phyloP scores from a whole-genome alignment of 2,797 vertebrate genomes.

The Botia almorhae region DNA sequence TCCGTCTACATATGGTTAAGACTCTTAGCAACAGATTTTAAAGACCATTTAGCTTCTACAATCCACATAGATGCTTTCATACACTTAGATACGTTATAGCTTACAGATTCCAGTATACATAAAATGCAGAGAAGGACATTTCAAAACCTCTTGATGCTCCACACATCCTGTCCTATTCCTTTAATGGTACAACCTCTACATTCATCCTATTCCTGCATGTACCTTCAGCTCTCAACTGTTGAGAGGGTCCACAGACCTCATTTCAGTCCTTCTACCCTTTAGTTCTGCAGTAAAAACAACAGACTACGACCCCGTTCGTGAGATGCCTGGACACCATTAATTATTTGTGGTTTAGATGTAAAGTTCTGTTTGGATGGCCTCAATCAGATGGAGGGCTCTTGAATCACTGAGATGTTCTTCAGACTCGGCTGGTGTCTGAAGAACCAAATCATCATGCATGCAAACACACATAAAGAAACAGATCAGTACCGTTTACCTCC shows the following conservation, averaged over 20 bases:
- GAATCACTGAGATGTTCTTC: constrained; percentile 62
- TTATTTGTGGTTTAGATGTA: constrained; percentile 55
- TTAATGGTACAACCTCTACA: constrained; percentile 27
- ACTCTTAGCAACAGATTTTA: not conserved
- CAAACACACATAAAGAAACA: constrained; percentile 56
- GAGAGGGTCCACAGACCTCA: constrained; percentile 20
- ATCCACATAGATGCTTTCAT: not conserved
- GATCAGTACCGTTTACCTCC: constrained; percentile 52
- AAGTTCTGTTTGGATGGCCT: constrained; percentile 43
- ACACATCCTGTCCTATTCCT: constrained; percentile 36
- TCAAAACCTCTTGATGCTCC: constrained; percentile 38
- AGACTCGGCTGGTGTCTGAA: constrained; percentile 53
- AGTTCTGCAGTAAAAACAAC: constrained; percentile 54
- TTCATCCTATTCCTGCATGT: constrained; percentile 45
- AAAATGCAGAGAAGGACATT: constrained; percentile 25
- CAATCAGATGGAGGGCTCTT: constrained; percentile 65
- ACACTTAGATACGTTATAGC: not conserved
- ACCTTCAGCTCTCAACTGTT: constrained; percentile 33
- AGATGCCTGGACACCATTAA: constrained; percentile 51
- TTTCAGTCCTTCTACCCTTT: constrained; percentile 44
- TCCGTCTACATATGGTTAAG: not conserved
- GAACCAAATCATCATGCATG: constrained; percentile 56
- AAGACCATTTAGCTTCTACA: not conserved
- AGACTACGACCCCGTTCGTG: constrained; percentile 21
- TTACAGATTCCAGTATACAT: constrained; percentile 30